Evolutionary conservation across 2,113 vertebrate species (phyloP), one percentile per base, ranked within the genome.

Genomic region (Paratilapia polleni): DNA sequence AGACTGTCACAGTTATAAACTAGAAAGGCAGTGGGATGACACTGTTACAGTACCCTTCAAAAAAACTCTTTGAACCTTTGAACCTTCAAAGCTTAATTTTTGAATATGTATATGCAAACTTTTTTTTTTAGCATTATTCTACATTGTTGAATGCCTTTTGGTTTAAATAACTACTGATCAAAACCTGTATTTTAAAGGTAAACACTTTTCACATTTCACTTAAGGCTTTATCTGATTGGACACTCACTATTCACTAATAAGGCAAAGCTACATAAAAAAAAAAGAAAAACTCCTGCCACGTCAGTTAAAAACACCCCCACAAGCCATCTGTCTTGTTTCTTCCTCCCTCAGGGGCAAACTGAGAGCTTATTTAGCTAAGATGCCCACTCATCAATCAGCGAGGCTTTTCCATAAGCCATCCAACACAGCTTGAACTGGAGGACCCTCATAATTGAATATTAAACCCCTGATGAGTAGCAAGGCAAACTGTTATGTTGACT

Each of bases 391-490:
- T 84, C 78, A 86, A 88, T 88, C 90, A 91, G 70, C n/a, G 5
- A 77, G 86, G 78, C 59, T 81, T 77, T 84, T 83, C 77, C 81
- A 84, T 56, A 73, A 82, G 78, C 74, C 80, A 79, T 80, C 59
- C 77, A 88, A 73, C 83, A 57, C 91, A 88, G 86, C 78, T 87
- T 92, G 87, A 91, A 91, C 66, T 61, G n/a, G 22, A 88, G 64
- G 80, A 80, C 80, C 83, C 70, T 83, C 73, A 81, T 93, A 92
- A 94, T 90, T 93, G 92, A 91, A 91, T 82, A 92, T 91, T 89
- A 92, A 89, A 86, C 90, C 82, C 88, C 75, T 1, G 86, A 86
- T 84, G 90, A 92, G 92, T 78, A 58, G 84, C 56, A 38, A 83
- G 87, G 70, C 78, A 34, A 75, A 82, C 80, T 36, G 81, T 7